Conservation (phyloP, 2,888 invertebrate species). For the Encarsia formosa region DNA sequence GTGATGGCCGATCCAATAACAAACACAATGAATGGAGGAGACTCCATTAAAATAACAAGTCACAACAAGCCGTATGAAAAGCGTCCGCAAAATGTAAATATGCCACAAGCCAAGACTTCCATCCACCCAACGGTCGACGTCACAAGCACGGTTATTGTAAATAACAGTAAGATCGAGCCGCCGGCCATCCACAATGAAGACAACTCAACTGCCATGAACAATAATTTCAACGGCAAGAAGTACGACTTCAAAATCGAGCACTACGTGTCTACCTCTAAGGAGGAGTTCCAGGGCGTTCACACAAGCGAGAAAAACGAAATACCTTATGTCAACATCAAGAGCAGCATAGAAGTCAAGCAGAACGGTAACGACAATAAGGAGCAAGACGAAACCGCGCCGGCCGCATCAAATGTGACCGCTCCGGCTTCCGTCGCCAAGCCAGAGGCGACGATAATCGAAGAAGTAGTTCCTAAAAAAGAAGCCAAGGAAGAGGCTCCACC, state of each 20-base stretch:
- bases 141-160: slow-evolving; percentile 39
- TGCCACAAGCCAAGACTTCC: slow-evolving; percentile 30
- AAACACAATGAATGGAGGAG: too few relatives aligned
- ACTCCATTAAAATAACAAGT: slow-evolving; percentile 29
- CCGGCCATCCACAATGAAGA: slow-evolving; percentile 31
- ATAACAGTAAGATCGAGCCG: slow-evolving; percentile 38
- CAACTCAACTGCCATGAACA: slow-evolving; percentile 27
- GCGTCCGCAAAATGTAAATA: slow-evolving; percentile 33
- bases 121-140: slow-evolving; percentile 35
- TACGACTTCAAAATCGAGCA: slow-evolving; percentile 40
- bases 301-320: slow-evolving; percentile 38
- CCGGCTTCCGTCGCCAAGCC: slow-evolving; percentile 28
- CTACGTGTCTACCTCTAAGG: slow-evolving; percentile 37
- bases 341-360: slow-evolving; percentile 40
- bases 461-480: slow-evolving; percentile 22
- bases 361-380: slow-evolving; percentile 38
- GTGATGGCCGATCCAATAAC: too few relatives aligned
- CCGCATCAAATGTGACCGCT: slow-evolving; percentile 9
- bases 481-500: slow-evolving; percentile 5
- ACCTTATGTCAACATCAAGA: slow-evolving; percentile 39
- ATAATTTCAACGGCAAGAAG: slow-evolving; percentile 30
- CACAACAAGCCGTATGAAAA: slow-evolving; percentile 37
- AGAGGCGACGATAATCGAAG: slow-evolving; percentile 27
- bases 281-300: slow-evolving; percentile 34
- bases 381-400: slow-evolving; percentile 24